Percentiles rank a stretch among this genome's conserved stretches.
Evolutionary conservation across 2,888 invertebrate genomes (phyloP).

Genomic region (Dynastes maya): DNA sequence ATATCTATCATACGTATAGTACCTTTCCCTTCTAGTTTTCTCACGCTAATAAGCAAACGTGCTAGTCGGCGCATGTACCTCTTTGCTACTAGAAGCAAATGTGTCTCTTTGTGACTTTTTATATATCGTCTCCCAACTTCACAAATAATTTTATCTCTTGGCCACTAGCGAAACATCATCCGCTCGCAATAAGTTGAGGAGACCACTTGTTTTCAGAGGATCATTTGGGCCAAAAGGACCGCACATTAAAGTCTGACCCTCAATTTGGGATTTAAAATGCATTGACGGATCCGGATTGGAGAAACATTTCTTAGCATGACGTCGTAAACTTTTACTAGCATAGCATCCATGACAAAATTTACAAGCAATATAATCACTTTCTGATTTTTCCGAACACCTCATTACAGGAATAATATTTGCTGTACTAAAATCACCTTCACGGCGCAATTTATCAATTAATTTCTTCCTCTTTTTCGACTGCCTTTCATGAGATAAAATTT

Average conservation of each 20-base stretch:
- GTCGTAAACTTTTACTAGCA: slow-evolving; percentile 44
- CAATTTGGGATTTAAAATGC: slow-evolving; percentile 27
- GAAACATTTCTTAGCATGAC: slow-evolving; percentile 52
- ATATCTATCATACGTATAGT: neutral
- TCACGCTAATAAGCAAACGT: slow-evolving; percentile 40
- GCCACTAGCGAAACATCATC: slow-evolving; percentile 51
- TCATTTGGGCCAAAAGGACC: slow-evolving; percentile 48
- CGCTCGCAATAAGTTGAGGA: slow-evolving; percentile 22
- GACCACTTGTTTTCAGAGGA: slow-evolving; percentile 50
- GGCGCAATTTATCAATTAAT: slow-evolving; percentile 50
- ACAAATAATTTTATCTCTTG: slow-evolving; percentile 56
- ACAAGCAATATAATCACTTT: slow-evolving; percentile 44
- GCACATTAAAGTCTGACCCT: too few species aligned
- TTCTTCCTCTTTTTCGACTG: slow-evolving; percentile 49
- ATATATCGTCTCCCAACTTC: slow-evolving; percentile 52
- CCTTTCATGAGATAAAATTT: slow-evolving; percentile 11
- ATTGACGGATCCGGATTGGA: slow-evolving; percentile 49
- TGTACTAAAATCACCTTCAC: slow-evolving; percentile 51
- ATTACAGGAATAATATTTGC: neutral
- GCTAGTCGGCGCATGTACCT: slow-evolving; percentile 47
- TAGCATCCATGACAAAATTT: slow-evolving; percentile 53
- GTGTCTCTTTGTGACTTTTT: slow-evolving; percentile 54
- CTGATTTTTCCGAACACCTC: slow-evolving; percentile 37
- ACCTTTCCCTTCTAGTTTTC: slow-evolving; percentile 14
- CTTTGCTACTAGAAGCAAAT: slow-evolving; percentile 52